phyloP scores from a whole-genome alignment of 2,888 invertebrate species.

The Ormyrus nitidulus region DNA sequence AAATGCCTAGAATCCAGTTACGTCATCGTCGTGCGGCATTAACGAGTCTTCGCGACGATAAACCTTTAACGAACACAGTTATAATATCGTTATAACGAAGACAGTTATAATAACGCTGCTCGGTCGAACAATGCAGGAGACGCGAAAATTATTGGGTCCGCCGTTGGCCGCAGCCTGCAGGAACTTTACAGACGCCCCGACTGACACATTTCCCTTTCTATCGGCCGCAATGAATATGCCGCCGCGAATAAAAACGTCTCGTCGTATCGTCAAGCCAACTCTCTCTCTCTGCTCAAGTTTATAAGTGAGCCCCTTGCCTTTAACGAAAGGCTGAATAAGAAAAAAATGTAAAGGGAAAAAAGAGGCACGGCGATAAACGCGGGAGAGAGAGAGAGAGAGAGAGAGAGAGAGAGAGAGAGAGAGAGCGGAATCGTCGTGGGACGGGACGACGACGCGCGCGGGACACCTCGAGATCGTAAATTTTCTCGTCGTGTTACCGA shows the following conservation, averaged over 20 bases:
- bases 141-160: constrained; percentile 23
- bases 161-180: neutral
- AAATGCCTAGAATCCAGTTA: neutral
- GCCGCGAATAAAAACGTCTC: constrained; percentile 21
- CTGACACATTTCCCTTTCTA: constrained; percentile 19
- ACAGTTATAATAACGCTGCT: too few relatives aligned
- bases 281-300: neutral
- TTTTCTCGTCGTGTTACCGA: constrained; percentile 51
- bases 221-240: constrained; percentile 14
- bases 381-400: neutral
- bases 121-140: constrained; percentile 22
- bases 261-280: constrained; percentile 1
- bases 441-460: too few relatives aligned
- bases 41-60: constrained; percentile 15
- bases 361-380: neutral
- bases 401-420: neutral
- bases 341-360: too few relatives aligned
- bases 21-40: neutral
- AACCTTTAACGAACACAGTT: constrained; percentile 19
- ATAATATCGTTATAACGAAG: too few relatives aligned
- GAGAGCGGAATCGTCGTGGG: constrained; percentile 29
- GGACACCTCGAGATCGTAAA: constrained; percentile 61
- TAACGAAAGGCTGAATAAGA: neutral
- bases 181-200: neutral
- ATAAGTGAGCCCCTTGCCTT: constrained; percentile 5